These are phyloP conservation scores for Nerophis lumbriciformis DNA, from an alignment of 2,113 vertebrate genomes.

Conservation along the genomic window DNA sequence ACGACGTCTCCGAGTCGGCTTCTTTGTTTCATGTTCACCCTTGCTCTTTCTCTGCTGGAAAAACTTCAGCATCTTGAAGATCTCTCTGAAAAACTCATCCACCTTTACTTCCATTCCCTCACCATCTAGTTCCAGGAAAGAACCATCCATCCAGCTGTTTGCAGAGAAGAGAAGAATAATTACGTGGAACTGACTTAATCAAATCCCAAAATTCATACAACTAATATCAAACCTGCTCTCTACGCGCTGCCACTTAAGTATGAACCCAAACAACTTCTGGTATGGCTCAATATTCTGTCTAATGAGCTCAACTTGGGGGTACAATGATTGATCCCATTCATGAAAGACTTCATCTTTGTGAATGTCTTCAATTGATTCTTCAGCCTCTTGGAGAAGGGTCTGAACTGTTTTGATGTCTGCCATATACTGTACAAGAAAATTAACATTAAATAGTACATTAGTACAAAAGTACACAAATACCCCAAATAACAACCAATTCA, in stretches of 20 bases:
- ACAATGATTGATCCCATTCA: slow-evolving; percentile 74
- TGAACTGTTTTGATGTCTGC: slow-evolving; percentile 77
- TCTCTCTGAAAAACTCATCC: slow-evolving; percentile 86
- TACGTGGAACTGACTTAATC: neutral
- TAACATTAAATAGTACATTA: neutral
- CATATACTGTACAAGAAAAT: slow-evolving; percentile 78
- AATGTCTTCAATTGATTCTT: slow-evolving; percentile 77
- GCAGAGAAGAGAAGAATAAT: slow-evolving; percentile 9
- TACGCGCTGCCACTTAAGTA: slow-evolving; percentile 85
- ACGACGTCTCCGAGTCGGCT: slow-evolving; percentile 42
- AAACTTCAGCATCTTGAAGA: slow-evolving; percentile 79
- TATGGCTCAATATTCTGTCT: slow-evolving; percentile 81
- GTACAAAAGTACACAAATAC: neutral
- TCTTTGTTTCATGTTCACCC: slow-evolving; percentile 71
- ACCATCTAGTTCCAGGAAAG: slow-evolving; percentile 82
- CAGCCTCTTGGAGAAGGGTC: slow-evolving; percentile 81
- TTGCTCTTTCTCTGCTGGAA: slow-evolving; percentile 88
- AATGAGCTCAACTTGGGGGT: slow-evolving; percentile 78
- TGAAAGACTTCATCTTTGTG: slow-evolving; percentile 88
- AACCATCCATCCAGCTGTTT: slow-evolving; percentile 85
- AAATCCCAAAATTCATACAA: neutral
- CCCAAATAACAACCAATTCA: neutral
- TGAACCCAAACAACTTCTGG: slow-evolving; percentile 84
- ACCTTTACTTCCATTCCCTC: slow-evolving; percentile 84
- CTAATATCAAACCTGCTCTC: slow-evolving; percentile 78